These are phyloP conservation scores for Pachydiplax longipennis DNA, from an alignment of 2,888 invertebrate genomes.

Conservation along the genomic window DNA sequence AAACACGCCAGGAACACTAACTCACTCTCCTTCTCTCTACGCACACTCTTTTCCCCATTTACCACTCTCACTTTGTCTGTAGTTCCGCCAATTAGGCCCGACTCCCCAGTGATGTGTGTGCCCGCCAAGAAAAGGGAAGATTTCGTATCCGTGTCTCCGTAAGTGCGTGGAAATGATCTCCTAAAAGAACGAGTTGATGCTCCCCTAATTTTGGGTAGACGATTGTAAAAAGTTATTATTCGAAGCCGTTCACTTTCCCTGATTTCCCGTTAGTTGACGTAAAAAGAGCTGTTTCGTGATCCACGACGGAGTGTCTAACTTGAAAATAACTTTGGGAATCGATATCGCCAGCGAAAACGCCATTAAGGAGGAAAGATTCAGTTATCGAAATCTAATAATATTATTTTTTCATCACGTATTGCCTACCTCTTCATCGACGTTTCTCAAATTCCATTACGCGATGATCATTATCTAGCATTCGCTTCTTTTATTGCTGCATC, in stretches of 20 bases:
- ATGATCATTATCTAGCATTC: too few species aligned
- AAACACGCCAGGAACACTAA: conserved; percentile 9
- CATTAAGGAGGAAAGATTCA: too few species aligned
- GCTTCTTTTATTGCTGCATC: too few species aligned
- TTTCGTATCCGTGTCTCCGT: neutral
- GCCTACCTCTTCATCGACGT: too few species aligned
- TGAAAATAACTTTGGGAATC: too few species aligned
- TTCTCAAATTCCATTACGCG: too few species aligned
- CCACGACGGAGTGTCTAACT: too few species aligned
- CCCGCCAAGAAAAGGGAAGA: conserved; percentile 6
- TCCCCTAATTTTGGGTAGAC: neutral
- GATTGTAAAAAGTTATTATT: neutral
- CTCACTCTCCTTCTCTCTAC: neutral
- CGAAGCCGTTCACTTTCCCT: neutral
- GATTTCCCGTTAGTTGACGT: neutral
- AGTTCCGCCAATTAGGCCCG: neutral
- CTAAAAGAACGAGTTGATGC: neutral
- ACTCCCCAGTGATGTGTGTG: neutral
- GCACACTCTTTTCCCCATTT: neutral
- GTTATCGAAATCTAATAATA: too few species aligned
- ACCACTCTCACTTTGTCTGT: neutral
- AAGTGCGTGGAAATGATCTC: neutral
- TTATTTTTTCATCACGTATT: too few species aligned
- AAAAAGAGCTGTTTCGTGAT: neutral
- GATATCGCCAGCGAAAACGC: too few species aligned